Base-by-base conservation (phyloP, 2,113 vertebrate genomes). In the Gasterosteus nipponicus region DNA sequence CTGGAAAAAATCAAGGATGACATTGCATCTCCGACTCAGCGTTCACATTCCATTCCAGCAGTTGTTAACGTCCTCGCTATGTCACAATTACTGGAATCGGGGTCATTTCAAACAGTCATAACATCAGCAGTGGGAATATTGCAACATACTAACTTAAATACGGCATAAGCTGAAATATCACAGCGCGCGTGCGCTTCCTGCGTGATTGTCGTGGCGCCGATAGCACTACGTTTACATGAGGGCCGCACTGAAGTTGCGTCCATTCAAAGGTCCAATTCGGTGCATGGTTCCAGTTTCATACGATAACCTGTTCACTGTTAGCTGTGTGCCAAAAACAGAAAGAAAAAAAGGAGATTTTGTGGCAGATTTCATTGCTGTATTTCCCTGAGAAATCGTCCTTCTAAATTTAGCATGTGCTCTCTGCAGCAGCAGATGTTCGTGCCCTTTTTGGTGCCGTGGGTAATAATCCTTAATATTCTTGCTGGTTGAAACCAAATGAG, bases 401-500 rank as follows among this genome's bases (percentile, higher is more conserved):
- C 85, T 88, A 87, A 86, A 89, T 90, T 89, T 86, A 87, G 85
- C 78, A 26, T 72, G 79, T 75, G 29, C 82, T 88, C 68, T 71
- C 69, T n/a, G 74, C 88, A 80, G 87, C 88, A 80, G 87, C 89
- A 90, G 85, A 82, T 93, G 84, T 91, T 88, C 80, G 77, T 92
- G 83, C 88, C 86, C 88, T 87, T 91, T 90, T 87, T 86, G 78
- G 81, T 83, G 85, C 71, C 63, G 78, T 82, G 88, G 84, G 84
- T 91, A 91, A 91, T 92, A 93, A 93, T 92, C 89, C 91, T 91
- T 90, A 86, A 86, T 93, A 91, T 93, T 92, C 89, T 90, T 87
- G 86, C 87, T 29, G 89, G 89, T 88, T 86, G 89, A 87, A 92
- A 88, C 91, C 91, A 94, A 94, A 93, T 91, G 91, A 92, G 92